A percentile compares a stretch with the other conserved stretches of the same genome.
phyloP scores from a whole-genome alignment of 2,113 vertebrate genomes.

The Vireo altiloquus region DNA sequence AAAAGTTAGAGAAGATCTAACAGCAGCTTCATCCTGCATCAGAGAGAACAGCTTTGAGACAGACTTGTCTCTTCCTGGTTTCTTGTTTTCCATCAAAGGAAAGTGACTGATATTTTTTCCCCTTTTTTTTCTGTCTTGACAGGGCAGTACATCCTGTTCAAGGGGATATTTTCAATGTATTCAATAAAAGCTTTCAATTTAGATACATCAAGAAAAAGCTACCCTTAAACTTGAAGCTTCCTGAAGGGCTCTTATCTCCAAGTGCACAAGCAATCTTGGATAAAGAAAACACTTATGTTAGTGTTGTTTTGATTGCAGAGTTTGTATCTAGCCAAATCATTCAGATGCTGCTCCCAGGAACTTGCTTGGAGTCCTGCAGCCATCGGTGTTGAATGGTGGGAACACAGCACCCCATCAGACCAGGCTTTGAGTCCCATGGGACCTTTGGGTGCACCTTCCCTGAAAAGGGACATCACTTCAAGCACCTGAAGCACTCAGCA shows the following conservation, averaged over 20 bases:
- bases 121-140: neutral
- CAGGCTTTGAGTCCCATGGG: neutral
- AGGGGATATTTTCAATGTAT: constrained; percentile 18
- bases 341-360: neutral
- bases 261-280: neutral
- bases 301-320: neutral
- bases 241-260: constrained; percentile 33
- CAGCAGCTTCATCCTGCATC: neutral
- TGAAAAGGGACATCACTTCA: neutral
- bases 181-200: constrained; percentile 37
- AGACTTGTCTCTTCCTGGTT: neutral
- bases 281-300: constrained; percentile 12
- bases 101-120: neutral
- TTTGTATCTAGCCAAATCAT: neutral
- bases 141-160: constrained; percentile 27
- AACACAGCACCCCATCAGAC: neutral
- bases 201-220: constrained; percentile 25
- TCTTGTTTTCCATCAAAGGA: constrained; percentile 36
- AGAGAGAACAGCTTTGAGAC: neutral
- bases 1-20: neutral
- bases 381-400: fast-evolving
- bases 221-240: constrained; percentile 29
- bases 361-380: neutral
- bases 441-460: neutral
- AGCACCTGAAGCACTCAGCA: neutral